Evolutionary conservation across 2,797 vertebrate species (phyloP), one percentile per base, ranked within the genome.

Genomic region (Chromis chromis): DNA sequence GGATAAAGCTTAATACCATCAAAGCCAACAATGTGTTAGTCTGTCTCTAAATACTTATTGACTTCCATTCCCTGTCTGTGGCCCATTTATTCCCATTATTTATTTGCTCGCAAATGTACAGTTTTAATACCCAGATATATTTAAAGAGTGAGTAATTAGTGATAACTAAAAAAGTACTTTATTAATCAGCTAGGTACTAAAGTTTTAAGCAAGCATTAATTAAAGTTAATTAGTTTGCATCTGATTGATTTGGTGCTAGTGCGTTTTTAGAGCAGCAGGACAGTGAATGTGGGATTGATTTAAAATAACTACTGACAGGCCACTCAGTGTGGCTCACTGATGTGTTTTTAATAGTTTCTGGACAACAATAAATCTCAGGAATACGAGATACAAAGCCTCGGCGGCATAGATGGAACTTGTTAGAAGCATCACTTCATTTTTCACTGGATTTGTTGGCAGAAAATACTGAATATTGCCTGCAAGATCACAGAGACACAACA

Each of bases 301-400:
- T 16, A 71, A 71, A 59, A 75, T 36, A n/a, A 71, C 59, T 44
- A 70, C 16, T 33, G 33, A 50, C 17, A 54, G 13, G 28, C 28
- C 66, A 50, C 24, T 39, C 28, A 39, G 16, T 58, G 33, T 63
- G 63, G 50, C 62, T 60, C 22, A 39, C 3, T 39, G 4, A 42
- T 66, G 57, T 60, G 56, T 65, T 48, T 60, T 57, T 53, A 40
- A 16, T 62, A 13, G 25, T 40, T 68, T 74, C 21, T 46, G 44
- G 31, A 36, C 22, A 22, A 74, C 6, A 65, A 44, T 1, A 9
- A n/a, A 52, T 59, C 44, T 73, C 53, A 48, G 13, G 19, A 50
- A 58, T 19, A 21, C 54, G 55, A 22, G 19, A 46, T 50, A 54
- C 22, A 14, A 57, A 28, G 21, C 49, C 44, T 59, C 69, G 33